These are phyloP conservation scores for Brachionus sp. DNA, from an alignment of 1,140 invertebrate genomes.

Conservation along the genomic window DNA sequence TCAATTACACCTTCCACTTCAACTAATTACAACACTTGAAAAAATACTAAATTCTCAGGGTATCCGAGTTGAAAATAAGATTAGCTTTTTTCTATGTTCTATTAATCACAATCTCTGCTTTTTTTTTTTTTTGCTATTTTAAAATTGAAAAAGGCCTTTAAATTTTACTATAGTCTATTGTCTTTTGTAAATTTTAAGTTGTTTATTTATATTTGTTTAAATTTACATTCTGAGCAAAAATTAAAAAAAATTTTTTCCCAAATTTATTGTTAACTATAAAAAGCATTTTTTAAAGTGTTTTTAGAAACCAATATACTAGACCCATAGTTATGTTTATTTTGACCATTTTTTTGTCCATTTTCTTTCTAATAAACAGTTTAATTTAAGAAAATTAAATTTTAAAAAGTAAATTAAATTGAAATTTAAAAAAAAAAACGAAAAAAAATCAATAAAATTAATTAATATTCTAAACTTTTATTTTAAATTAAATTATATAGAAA, in stretches of 20 bases:
- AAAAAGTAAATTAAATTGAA: too few relatives aligned
- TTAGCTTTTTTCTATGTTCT: not conserved
- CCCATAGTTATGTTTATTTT: not conserved
- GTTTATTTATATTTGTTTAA: not conserved
- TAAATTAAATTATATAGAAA: too few relatives aligned
- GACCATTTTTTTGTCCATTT: not conserved
- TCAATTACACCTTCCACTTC: not conserved
- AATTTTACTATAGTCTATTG: not conserved
- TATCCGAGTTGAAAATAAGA: not conserved
- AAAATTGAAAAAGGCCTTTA: not conserved
- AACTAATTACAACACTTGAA: conserved; percentile 3
- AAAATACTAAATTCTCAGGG: not conserved
- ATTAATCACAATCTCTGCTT: not conserved
- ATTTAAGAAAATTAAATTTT: not conserved
- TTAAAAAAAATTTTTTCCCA: too few relatives aligned
- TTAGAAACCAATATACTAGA: not conserved
- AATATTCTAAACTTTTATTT: too few relatives aligned
- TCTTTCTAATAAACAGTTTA: not conserved
- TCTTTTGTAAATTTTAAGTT: not conserved
- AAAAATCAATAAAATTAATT: not conserved
- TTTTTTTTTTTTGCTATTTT: not conserved
- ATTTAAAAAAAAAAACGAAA: too few relatives aligned
- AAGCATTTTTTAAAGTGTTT: not conserved
- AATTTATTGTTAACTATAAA: not conserved
- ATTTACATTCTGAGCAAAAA: not conserved